Evolutionary conservation across 2,797 vertebrate species (phyloP).

Genomic region (Pygocentrus nattereri): DNA sequence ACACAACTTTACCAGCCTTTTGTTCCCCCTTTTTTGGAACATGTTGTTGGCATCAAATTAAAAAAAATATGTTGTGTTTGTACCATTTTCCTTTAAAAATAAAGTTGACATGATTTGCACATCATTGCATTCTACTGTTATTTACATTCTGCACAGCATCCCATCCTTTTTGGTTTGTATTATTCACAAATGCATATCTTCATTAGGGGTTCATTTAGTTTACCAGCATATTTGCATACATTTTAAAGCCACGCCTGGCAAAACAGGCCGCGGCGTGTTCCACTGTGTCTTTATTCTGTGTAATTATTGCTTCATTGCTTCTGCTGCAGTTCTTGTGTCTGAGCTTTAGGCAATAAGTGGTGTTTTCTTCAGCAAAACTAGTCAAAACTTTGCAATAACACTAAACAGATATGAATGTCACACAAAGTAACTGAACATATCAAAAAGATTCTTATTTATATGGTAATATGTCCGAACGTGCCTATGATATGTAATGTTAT

Average conservation of each 20-base stretch:
- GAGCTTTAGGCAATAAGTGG: not conserved
- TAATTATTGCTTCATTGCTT: not conserved
- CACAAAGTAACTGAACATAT: not conserved
- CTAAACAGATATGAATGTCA: conserved; percentile 14
- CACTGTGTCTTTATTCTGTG: not conserved
- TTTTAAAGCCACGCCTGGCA: not conserved
- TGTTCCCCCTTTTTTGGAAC: no score
- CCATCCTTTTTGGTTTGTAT: no score
- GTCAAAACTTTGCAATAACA: not conserved
- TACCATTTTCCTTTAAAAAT: no score
- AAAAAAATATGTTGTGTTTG: not conserved
- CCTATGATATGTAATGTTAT: not conserved
- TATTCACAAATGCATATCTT: not conserved
- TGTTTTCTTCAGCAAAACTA: not conserved
- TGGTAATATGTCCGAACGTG: conserved; percentile 1
- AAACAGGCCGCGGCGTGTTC: not conserved
- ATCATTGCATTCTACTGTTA: no score
- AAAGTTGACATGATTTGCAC: no score
- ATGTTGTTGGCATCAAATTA: no score
- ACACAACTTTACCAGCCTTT: no score
- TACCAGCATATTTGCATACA: no score
- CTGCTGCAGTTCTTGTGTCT: not conserved
- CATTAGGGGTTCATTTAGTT: not conserved
- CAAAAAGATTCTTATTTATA: conserved; percentile 13
- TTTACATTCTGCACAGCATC: no score